These are phyloP conservation scores for Pecten maximus DNA, from an alignment of 2,888 invertebrate species.

Conservation along the genomic window DNA sequence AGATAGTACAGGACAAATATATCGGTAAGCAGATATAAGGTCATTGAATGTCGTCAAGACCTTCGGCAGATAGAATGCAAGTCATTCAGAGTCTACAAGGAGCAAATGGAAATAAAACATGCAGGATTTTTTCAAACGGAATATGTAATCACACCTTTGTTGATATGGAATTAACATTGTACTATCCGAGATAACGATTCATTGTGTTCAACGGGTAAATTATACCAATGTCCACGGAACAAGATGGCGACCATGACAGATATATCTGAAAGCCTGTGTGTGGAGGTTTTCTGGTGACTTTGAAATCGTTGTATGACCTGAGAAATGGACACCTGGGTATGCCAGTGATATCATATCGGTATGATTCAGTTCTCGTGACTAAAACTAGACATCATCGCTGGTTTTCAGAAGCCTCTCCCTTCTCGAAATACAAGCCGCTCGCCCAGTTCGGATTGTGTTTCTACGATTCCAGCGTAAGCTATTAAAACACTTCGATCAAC, in stretches of 20 bases:
- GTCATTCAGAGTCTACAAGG: too few relatives aligned
- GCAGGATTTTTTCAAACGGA: too few relatives aligned
- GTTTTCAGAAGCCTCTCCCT: background rate
- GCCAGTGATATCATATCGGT: background rate
- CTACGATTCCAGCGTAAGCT: background rate
- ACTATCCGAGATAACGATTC: too few relatives aligned
- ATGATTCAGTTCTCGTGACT: background rate
- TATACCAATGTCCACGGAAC: background rate
- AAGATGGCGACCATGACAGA: background rate
- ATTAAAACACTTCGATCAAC: constrained; percentile 28
- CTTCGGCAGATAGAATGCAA: too few relatives aligned
- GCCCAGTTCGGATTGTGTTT: background rate
- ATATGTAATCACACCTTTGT: too few relatives aligned
- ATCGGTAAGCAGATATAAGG: too few relatives aligned
- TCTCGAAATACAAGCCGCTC: background rate
- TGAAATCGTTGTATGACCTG: background rate
- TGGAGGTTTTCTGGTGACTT: background rate
- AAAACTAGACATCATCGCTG: background rate
- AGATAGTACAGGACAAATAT: too few relatives aligned
- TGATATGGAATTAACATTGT: too few relatives aligned
- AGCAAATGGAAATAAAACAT: too few relatives aligned
- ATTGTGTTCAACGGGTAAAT: too few relatives aligned
- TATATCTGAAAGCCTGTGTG: background rate
- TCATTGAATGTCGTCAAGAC: too few relatives aligned
- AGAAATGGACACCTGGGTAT: background rate